These are phyloP conservation scores for Balanococcus diminutus DNA, from an alignment of 2,888 invertebrate species.

Conservation along the genomic window DNA sequence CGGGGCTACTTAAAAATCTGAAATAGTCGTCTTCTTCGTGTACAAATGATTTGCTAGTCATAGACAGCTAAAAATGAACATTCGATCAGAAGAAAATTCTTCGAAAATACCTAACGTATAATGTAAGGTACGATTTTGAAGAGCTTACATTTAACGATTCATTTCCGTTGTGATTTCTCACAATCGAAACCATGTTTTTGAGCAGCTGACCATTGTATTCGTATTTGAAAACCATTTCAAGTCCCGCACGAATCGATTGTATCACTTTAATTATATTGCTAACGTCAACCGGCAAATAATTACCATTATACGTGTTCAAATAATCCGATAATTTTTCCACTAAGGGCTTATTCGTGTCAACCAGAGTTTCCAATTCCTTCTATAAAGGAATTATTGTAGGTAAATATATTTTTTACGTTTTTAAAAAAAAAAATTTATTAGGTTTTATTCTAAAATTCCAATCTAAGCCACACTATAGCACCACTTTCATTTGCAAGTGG, in stretches of 20 bases:
- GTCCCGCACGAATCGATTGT: background rate
- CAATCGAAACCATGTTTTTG: background rate
- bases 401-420: no score
- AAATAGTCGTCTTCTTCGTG: conserved; percentile 24
- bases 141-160: background rate
- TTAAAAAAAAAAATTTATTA: no score
- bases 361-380: background rate
- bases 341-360: background rate
- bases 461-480: no score
- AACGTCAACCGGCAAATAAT: background rate
- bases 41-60: background rate
- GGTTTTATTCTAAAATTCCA: no score
- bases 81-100: background rate
- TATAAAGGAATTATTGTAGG: background rate
- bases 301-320: background rate
- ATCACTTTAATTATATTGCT: background rate
- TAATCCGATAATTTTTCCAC: background rate
- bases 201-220: background rate
- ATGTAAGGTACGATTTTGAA: background rate
- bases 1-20: background rate
- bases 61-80: conserved; percentile 8
- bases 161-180: background rate
- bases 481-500: no score
- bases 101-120: background rate
- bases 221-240: background rate